Conservation (phyloP, 2,888 invertebrate genomes). For the Invenusta paracnida region DNA sequence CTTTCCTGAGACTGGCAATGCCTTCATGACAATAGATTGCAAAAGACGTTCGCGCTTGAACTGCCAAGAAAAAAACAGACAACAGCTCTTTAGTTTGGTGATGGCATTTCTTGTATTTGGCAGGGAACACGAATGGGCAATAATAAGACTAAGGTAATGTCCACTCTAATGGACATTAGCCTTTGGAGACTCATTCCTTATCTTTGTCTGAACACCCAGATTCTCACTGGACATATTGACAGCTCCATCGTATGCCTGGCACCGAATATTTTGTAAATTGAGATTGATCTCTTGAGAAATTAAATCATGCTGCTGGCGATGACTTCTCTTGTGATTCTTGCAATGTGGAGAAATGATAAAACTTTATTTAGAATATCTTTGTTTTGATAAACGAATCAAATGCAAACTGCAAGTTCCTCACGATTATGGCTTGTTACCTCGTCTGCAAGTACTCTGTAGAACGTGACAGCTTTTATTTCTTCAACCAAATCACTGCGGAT, state of each 20-base stretch:
- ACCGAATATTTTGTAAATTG: background rate
- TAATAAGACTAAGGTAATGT: background rate
- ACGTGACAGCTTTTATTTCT: background rate
- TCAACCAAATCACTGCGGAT: background rate
- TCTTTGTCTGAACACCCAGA: background rate
- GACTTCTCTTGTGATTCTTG: background rate
- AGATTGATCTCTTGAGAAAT: background rate
- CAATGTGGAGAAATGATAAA: background rate
- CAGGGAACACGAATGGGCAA: background rate
- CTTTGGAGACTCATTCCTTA: background rate
- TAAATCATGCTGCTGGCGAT: background rate
- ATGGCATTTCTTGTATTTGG: background rate
- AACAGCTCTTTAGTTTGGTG: background rate
- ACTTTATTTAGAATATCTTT: background rate
- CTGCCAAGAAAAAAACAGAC: background rate
- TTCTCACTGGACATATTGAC: background rate
- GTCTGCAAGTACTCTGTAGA: background rate
- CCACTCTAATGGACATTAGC: no score
- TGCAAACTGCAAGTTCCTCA: background rate
- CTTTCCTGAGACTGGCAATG: background rate
- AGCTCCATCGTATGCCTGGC: background rate
- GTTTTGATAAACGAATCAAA: background rate
- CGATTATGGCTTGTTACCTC: background rate
- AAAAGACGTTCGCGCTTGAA: no score
- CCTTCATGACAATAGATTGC: no score